Evolutionary conservation across 2,888 invertebrate genomes (phyloP).

Genomic region (Nematopogon swammerdamellus): DNA sequence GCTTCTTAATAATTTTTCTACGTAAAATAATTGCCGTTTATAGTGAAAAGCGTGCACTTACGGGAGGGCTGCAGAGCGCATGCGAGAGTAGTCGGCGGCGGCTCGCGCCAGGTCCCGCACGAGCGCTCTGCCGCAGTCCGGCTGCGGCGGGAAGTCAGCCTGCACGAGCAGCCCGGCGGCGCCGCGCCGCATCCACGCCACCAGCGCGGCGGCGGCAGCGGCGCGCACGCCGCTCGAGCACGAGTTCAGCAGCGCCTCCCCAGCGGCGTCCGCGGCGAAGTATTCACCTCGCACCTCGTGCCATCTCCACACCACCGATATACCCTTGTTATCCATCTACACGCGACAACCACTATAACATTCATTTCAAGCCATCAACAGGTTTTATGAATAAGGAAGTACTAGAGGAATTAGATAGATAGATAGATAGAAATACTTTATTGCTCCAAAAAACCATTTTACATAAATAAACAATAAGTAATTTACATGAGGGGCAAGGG

Average conservation of each 20-base stretch:
- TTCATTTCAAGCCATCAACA: too few species aligned
- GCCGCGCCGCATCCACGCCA: slow-evolving; percentile 35
- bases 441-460: too few species aligned
- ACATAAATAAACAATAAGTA: too few species aligned
- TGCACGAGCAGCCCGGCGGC: slow-evolving; percentile 29
- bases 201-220: slow-evolving; percentile 27
- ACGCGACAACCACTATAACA: too few species aligned
- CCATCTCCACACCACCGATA: slow-evolving; percentile 24
- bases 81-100: slow-evolving; percentile 28
- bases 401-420: too few species aligned
- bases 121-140: slow-evolving; percentile 25
- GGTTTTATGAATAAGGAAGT: too few species aligned
- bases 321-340: neutral
- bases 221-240: slow-evolving; percentile 29
- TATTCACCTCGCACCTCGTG: slow-evolving; percentile 24
- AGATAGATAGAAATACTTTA: too few species aligned
- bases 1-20: too few species aligned
- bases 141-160: slow-evolving; percentile 25
- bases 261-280: slow-evolving; percentile 23
- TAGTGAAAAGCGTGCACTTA: neutral
- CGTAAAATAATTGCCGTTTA: too few species aligned
- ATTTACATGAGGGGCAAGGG: too few species aligned
- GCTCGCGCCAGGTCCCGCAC: slow-evolving; percentile 28
- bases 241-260: slow-evolving; percentile 30
- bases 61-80: neutral